Evolutionary conservation across 2,797 vertebrate genomes (phyloP), one percentile per base, ranked within the genome.

Genomic region (Limnodromus scolopaceus): DNA sequence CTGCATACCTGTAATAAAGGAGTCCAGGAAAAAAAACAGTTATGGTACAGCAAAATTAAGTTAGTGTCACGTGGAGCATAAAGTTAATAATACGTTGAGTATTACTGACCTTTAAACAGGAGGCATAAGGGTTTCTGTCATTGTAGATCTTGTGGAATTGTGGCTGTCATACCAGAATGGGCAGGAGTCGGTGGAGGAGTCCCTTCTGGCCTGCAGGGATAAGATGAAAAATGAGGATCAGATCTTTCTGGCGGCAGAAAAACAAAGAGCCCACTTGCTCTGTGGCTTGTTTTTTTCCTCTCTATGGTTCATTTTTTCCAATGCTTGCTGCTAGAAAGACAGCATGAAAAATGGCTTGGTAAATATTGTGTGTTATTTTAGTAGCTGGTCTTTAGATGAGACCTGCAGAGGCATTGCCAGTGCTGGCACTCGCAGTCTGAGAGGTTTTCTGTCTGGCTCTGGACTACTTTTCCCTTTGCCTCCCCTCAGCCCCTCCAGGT

Each of bases 281-380:
- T 5, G 16, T 64, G 87, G 75, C 60, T 88, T 87, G 74, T 13
- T 0, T 38, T 17, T 32, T 15, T 32, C 3, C 8, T 36, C 72
- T 48, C 65, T 23, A 1, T 41, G 75, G 81, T 84, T 93, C n/a
- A 51, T 28, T 91, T 96, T 96, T 93, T 72, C 84, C 88, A 66
- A 2, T 66, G 43, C 51, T 93, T 79, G 41, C 81, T 92, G 34
- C 81, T 92, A 12, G 84, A 55, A 91, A 83, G 93, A 80, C 66
- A 91, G 41, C 46, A 48, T 86, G 88, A 94, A 87, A 94, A 70
- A 93, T 38, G 39, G 41, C 84, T 91, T 60, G n/a, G 84, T 89
- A 94, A 94, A 79, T 89, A 69, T 6, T 86, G 45, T 22, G 24
- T 63, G 63, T 91, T 96, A 69, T 89, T 96, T 95, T 87, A 84